Conservation (phyloP, 2,797 vertebrate genomes). For the Leucoraja ocellata region DNA sequence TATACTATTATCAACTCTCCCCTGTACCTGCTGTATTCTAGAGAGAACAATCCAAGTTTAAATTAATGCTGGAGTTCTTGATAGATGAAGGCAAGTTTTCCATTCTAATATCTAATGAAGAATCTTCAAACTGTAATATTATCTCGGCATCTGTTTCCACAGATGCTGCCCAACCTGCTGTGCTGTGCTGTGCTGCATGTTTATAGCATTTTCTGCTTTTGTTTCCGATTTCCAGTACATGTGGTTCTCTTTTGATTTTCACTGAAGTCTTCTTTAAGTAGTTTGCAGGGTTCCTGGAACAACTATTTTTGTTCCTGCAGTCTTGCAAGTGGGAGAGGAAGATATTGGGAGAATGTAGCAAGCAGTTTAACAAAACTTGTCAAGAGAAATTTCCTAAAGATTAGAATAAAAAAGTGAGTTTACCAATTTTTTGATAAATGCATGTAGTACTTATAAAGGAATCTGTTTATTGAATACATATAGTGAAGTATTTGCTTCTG, state of each 20-base stretch:
- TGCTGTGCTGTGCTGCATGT: too few species aligned
- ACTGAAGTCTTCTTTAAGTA: background rate
- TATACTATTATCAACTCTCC: too few species aligned
- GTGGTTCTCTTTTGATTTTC: too few species aligned
- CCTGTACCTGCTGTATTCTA: too few species aligned
- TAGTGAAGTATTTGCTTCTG: background rate
- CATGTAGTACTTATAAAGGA: background rate
- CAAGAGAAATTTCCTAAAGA: background rate
- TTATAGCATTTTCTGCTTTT: too few species aligned
- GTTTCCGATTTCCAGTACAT: too few species aligned
- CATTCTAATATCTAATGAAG: too few species aligned
- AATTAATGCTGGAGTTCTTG: background rate
- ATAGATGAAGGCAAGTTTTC: background rate
- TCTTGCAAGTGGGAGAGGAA: background rate
- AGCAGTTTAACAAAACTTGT: background rate
- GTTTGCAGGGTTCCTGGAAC: background rate
- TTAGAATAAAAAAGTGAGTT: too few species aligned
- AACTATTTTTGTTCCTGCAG: background rate
- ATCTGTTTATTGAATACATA: background rate
- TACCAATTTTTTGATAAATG: background rate
- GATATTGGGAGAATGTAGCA: background rate
- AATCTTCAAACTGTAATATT: too few species aligned
- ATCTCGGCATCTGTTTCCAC: too few species aligned
- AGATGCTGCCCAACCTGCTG: too few species aligned
- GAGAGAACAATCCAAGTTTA: too few species aligned